A percentile compares a stretch with the other conserved stretches of the same genome.
These are phyloP conservation scores for Miichthys miiuy DNA, from an alignment of 2,797 vertebrate species.

Conservation along the genomic window DNA sequence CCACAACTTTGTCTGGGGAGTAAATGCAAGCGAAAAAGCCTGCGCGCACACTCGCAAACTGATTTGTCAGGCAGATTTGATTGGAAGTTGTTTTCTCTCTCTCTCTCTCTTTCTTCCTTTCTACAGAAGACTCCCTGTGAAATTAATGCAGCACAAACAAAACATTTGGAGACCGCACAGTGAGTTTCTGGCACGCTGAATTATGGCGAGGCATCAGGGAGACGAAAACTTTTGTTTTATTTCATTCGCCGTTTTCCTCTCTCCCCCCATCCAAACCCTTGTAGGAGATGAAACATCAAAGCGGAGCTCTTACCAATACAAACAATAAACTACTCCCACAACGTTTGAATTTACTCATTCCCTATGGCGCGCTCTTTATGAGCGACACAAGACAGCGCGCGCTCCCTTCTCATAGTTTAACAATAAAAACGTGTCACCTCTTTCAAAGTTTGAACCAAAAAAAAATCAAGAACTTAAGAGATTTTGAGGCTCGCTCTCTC, in stretches of 20 bases:
- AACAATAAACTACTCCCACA: constrained; percentile 74
- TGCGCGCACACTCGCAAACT: constrained; percentile 17
- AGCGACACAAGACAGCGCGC: constrained; percentile 65
- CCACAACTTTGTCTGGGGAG: constrained; percentile 14
- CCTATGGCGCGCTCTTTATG: constrained; percentile 35
- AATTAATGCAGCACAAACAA: constrained; percentile 76
- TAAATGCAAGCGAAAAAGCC: constrained; percentile 10
- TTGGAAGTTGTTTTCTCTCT: constrained; percentile 22
- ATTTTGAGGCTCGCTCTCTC: constrained; percentile 33
- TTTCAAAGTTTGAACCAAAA: constrained; percentile 3
- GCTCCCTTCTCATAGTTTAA: constrained; percentile 30
- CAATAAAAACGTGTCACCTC: constrained; percentile 52
- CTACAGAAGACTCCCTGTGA: constrained; percentile 56
- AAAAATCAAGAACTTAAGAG: constrained; percentile 25
- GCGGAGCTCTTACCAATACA: constrained; percentile 72
- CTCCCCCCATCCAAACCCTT: constrained; percentile 47
- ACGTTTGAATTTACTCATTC: constrained; percentile 58
- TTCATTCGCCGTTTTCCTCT: constrained; percentile 55
- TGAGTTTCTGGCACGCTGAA: constrained; percentile 66
- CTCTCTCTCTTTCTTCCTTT: constrained; percentile 7
- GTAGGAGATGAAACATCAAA: constrained; percentile 77
- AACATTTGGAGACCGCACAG: constrained; percentile 61
- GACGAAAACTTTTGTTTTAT: constrained; percentile 75
- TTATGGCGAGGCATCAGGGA: constrained; percentile 67
- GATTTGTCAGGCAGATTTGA: constrained; percentile 68